Conservation (phyloP, 2,797 vertebrate species). For the Coregonus sp. region DNA sequence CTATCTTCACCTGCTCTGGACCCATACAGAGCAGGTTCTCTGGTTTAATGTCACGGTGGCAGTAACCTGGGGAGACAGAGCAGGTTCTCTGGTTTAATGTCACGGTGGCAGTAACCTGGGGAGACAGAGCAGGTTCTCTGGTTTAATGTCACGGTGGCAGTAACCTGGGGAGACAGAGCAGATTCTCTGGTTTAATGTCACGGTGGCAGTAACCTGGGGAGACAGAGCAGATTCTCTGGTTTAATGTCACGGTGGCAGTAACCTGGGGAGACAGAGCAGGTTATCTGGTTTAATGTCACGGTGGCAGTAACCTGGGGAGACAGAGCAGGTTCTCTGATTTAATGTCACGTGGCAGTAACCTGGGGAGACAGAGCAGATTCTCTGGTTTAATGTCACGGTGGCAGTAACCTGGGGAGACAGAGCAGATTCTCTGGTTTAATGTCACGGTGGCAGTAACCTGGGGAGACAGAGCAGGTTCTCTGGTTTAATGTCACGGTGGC, state of each 20-base stretch:
- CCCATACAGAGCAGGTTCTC: constrained; percentile 98
- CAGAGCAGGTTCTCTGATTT: constrained; percentile 79
- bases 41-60: constrained; percentile 98
- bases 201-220: constrained; percentile 88
- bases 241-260: constrained; percentile 96
- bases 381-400: constrained; percentile 95
- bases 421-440: constrained; percentile 92
- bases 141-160: background rate
- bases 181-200: constrained; percentile 94
- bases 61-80: constrained; percentile 80
- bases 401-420: constrained; percentile 82
- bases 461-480: constrained; percentile 61
- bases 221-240: constrained; percentile 83
- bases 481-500: constrained; percentile 93
- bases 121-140: constrained; percentile 85
- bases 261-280: constrained; percentile 65
- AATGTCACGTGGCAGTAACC: constrained; percentile 89
- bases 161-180: constrained; percentile 83
- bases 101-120: constrained; percentile 50
- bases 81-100: constrained; percentile 71
- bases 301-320: constrained; percentile 86
- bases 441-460: constrained; percentile 92
- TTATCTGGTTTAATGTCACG: constrained; percentile 92
- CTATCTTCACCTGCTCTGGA: constrained; percentile 97
- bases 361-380: constrained; percentile 88